Conservation (phyloP, 2,888 invertebrate species). For the Ypsolopha sequella region DNA sequence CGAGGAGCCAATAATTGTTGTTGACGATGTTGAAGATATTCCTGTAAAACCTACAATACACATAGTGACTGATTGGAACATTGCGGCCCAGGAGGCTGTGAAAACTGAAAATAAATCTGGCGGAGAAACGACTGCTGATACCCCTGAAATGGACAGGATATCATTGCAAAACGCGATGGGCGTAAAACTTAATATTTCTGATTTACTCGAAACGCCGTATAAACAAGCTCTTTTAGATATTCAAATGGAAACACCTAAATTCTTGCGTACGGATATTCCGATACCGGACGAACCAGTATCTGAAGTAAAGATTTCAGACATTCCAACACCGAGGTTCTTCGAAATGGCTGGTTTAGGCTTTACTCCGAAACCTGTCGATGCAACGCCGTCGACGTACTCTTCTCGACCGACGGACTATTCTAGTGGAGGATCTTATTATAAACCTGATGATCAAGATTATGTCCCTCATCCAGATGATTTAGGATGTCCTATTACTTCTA, state of each 20-base stretch:
- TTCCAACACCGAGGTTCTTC: slow-evolving; percentile 70
- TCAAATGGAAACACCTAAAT: slow-evolving; percentile 68
- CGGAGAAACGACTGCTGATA: slow-evolving; percentile 31
- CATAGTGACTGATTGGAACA: slow-evolving; percentile 22
- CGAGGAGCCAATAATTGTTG: slow-evolving; percentile 6
- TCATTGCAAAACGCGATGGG: slow-evolving; percentile 53
- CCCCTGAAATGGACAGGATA: slow-evolving; percentile 53
- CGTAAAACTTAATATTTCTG: slow-evolving; percentile 54
- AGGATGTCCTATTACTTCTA: slow-evolving; percentile 23
- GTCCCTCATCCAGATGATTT: slow-evolving; percentile 33
- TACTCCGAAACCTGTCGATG: slow-evolving; percentile 34
- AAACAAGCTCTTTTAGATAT: slow-evolving; percentile 62
- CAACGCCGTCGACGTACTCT: slow-evolving; percentile 55
- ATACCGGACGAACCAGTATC: slow-evolving; percentile 52
- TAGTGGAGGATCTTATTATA: slow-evolving; percentile 73
- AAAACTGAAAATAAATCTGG: slow-evolving; percentile 23
- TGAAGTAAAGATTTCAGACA: slow-evolving; percentile 69
- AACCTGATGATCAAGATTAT: slow-evolving; percentile 73
- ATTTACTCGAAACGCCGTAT: slow-evolving; percentile 71
- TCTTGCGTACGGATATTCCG: slow-evolving; percentile 53
- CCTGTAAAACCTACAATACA: slow-evolving; percentile 41
- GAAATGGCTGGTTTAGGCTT: slow-evolving; percentile 35
- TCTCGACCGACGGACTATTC: slow-evolving; percentile 71
- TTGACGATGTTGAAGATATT: slow-evolving; percentile 8
- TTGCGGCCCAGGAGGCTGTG: slow-evolving; percentile 15